phyloP scores from a whole-genome alignment of 2,888 invertebrate genomes.

The Drosophila peninsularis region DNA sequence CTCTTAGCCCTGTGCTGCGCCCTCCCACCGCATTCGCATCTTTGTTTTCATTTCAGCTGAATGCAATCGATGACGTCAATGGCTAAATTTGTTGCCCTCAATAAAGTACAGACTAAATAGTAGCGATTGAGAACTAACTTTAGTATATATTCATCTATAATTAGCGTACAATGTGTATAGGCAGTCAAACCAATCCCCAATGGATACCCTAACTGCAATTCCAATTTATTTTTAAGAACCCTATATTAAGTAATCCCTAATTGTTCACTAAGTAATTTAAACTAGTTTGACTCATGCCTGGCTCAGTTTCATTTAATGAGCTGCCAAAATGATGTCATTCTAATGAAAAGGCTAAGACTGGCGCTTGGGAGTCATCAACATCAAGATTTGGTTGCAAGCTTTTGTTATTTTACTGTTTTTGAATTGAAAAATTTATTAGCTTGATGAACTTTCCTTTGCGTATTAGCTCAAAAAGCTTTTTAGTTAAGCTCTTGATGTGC shows the following conservation, averaged over 20 bases:
- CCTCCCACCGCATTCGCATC: background rate
- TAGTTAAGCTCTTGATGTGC: background rate
- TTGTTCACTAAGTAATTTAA: background rate
- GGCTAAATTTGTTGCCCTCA: conserved; percentile 21
- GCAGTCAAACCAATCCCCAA: background rate
- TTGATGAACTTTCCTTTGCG: background rate
- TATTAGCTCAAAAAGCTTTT: background rate
- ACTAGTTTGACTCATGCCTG: background rate
- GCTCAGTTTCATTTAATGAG: background rate
- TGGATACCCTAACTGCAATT: background rate
- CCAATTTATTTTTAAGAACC: background rate
- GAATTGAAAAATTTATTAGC: background rate
- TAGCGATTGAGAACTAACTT: conserved; percentile 13
- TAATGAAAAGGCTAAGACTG: background rate
- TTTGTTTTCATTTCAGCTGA: conserved; percentile 20
- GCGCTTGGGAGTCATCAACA: background rate
- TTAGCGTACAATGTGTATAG: background rate
- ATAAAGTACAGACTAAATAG: conserved; percentile 24
- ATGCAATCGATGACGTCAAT: conserved; percentile 31
- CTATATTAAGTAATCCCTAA: background rate
- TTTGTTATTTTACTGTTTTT: background rate
- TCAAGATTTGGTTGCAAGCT: background rate
- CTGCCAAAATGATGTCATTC: background rate
- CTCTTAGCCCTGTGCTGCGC: background rate
- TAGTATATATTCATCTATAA: conserved; percentile 4